Base-by-base conservation (phyloP, 1,140 invertebrate species). In the Dinothrombium tinctorium region DNA sequence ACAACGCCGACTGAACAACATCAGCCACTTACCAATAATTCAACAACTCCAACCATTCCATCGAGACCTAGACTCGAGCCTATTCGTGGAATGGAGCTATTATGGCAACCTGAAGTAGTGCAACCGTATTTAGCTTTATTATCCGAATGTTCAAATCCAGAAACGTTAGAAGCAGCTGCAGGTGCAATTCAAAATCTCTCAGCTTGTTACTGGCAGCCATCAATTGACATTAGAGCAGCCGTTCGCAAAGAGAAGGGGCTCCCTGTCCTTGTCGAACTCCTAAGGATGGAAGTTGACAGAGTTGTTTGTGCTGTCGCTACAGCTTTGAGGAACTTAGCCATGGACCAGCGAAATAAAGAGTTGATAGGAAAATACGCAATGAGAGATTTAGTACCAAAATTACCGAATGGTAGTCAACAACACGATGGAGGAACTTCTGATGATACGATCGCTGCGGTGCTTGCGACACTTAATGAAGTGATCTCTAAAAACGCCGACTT, bases 361-460 rank as follows among this genome's bases (percentile, higher is more conserved):
- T 66, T 95, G 24, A 94, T 95, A 56, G 87, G 86, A 54, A 96
- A 96, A 61, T 96, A 95, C 64, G 89, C 89, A 15, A 94, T 96
- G 81, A 67, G 80, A 41, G 87, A 96, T 61, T 69, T 98, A 43
- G 82, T 96, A 41, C 79, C 86, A 56, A 95, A 95, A 60, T 64
- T 98, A 48, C 42, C 42, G 4, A 79, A 77, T 17, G 77, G 79
- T 1, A 80, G 78, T 57, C 49, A 44, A 44, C 76, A 81, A 50
- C 80, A 86, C 53, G 81, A 87, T 57, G 69, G 72, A 56, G 79
- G 76, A 40, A 84, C 82, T 11, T 89, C 84, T 4, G 90, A 98
- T 61, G 87, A 94, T 53, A 96, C 92, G 23, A 86, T 96, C 50
- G 83, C 83, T 37, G 90, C 90, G 17, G 84, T 96, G 24, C 66